phyloP scores from a whole-genome alignment of 2,797 vertebrate species.

The Carduelis carduelis region DNA sequence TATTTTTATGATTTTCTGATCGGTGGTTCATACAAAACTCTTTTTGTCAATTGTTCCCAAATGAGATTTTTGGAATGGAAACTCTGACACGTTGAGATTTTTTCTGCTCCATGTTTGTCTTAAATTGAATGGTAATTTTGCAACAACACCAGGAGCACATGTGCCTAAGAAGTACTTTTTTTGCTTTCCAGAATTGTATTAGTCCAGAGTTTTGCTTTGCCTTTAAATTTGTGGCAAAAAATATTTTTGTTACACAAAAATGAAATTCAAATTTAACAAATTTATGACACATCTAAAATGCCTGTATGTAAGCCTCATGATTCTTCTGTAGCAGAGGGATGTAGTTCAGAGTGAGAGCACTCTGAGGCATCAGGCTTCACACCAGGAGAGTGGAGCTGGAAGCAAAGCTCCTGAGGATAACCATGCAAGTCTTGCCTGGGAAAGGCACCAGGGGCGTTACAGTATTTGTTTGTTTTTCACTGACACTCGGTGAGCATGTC shows the following conservation, averaged over 20 bases:
- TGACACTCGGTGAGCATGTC: neutral
- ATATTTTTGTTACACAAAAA: neutral
- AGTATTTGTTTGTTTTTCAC: conserved; percentile 1
- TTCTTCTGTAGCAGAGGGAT: neutral
- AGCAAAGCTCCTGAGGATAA: neutral
- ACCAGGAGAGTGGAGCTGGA: neutral
- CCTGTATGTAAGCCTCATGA: neutral
- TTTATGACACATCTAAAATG: neutral
- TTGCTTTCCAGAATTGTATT: neutral
- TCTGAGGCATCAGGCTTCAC: neutral
- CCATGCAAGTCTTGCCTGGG: neutral
- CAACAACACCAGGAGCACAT: neutral
- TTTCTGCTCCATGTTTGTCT: neutral
- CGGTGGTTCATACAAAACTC: neutral
- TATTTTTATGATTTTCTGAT: neutral
- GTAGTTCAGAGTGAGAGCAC: neutral
- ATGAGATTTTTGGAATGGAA: neutral
- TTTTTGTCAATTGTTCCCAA: neutral
- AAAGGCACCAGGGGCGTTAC: neutral
- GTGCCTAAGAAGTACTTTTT: neutral
- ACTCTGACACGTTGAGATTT: neutral
- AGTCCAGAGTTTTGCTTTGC: neutral
- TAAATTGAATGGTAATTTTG: neutral
- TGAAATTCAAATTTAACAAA: neutral
- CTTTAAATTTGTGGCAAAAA: neutral